Conservation (phyloP, 2,113 vertebrate genomes). For the Antechinus stuartii region DNA sequence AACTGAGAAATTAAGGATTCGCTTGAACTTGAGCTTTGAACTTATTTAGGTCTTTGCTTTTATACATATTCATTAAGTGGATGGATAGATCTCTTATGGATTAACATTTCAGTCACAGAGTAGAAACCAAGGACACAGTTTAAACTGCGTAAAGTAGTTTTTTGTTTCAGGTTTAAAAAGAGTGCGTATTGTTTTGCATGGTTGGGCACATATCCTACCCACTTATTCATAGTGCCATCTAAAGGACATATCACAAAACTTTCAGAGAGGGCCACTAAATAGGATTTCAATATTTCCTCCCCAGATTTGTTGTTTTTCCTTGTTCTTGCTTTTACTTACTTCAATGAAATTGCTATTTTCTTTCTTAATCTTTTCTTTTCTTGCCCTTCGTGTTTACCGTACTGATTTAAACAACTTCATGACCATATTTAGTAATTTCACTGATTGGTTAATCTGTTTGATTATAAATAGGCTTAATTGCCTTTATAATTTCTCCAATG, state of each 20-base stretch:
- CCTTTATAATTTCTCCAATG: background rate
- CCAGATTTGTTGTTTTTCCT: background rate
- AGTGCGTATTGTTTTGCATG: accelerated
- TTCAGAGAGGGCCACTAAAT: background rate
- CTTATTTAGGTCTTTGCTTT: background rate
- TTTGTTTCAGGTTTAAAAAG: background rate
- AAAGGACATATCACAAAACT: background rate
- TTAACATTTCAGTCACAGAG: background rate
- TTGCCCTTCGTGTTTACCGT: background rate
- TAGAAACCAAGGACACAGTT: background rate
- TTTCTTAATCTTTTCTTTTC: background rate
- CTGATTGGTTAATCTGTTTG: background rate
- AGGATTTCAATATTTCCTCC: background rate
- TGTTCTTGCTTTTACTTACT: background rate
- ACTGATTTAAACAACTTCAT: background rate
- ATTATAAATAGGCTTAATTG: background rate
- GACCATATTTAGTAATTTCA: background rate
- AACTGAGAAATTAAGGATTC: background rate
- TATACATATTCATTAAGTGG: background rate
- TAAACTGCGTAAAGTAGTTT: background rate
- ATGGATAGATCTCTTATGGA: background rate
- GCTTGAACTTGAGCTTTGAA: background rate
- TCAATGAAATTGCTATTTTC: background rate
- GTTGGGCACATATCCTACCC: background rate
- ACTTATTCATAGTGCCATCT: background rate